phyloP scores from a whole-genome alignment of 2,113 vertebrate species.

The Labeo rohita region DNA sequence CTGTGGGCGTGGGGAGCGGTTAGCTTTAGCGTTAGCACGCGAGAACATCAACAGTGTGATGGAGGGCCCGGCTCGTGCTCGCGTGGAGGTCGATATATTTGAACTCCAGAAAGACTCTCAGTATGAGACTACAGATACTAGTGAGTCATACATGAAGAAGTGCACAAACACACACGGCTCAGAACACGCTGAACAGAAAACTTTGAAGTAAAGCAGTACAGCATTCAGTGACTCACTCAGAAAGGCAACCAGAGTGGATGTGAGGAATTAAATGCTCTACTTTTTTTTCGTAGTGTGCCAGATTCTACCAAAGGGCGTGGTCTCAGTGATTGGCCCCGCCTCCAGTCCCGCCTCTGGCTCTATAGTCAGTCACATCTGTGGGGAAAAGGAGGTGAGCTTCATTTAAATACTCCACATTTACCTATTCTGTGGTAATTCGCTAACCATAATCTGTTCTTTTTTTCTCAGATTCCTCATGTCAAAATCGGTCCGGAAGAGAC shows the following conservation, averaged over 20 bases:
- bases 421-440: not conserved
- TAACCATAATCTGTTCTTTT: not conserved
- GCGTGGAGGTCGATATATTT: constrained; percentile 89
- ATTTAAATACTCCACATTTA: not conserved
- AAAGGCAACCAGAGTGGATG: not conserved
- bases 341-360: constrained; percentile 88
- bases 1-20: constrained; percentile 85
- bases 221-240: not conserved
- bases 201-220: constrained; percentile 58
- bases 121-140: constrained; percentile 90
- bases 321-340: constrained; percentile 86
- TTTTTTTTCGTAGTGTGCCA: constrained; percentile 83
- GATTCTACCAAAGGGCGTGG: constrained; percentile 88
- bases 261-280: constrained; percentile 1
- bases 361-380: constrained; percentile 91
- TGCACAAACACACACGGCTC: constrained; percentile 2
- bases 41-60: constrained; percentile 88
- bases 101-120: constrained; percentile 89
- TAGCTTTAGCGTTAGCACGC: constrained; percentile 86
- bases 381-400: constrained; percentile 87
- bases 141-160: constrained; percentile 73
- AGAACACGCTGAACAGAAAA: constrained; percentile 43
- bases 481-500: constrained; percentile 90
- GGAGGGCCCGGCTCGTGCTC: constrained; percentile 80
- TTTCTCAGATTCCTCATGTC: constrained; percentile 84